A percentile compares a stretch with the other conserved stretches of the same genome.
These are phyloP conservation scores for Sycobia sp. DNA, from an alignment of 1,140 invertebrate species.

Conservation along the genomic window DNA sequence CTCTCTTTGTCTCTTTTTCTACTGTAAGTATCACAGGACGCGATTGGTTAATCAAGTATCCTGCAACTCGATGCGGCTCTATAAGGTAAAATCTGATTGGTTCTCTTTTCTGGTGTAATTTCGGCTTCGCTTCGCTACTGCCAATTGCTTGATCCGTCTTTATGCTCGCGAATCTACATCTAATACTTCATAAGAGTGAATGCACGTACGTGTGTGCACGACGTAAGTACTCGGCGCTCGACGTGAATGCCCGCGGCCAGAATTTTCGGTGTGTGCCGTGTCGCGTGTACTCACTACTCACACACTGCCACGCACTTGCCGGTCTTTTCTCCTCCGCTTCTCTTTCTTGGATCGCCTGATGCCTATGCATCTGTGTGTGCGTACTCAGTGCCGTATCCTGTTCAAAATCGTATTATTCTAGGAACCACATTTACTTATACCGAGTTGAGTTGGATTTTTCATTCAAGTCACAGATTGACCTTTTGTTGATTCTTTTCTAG, in stretches of 20 bases:
- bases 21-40: slow-evolving; percentile 54
- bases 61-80: slow-evolving; percentile 63
- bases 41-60: slow-evolving; percentile 66
- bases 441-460: neutral
- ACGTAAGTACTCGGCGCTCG: no score
- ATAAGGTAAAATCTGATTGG: slow-evolving; percentile 70
- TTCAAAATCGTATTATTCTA: neutral
- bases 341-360: neutral
- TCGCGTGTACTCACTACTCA: neutral
- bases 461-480: neutral
- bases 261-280: neutral
- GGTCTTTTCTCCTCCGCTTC: no score
- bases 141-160: slow-evolving; percentile 58
- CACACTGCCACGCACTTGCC: neutral
- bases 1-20: no score
- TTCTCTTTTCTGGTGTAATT: slow-evolving; percentile 62
- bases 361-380: neutral
- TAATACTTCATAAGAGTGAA: neutral
- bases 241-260: no score
- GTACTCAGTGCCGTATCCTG: slow-evolving; percentile 10
- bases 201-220: neutral
- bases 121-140: slow-evolving; percentile 53
- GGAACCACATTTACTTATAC: neutral
- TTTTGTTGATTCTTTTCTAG: neutral
- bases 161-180: neutral